These are phyloP conservation scores for Zeuzera pyrina DNA, from an alignment of 2,888 invertebrate genomes.

Conservation along the genomic window DNA sequence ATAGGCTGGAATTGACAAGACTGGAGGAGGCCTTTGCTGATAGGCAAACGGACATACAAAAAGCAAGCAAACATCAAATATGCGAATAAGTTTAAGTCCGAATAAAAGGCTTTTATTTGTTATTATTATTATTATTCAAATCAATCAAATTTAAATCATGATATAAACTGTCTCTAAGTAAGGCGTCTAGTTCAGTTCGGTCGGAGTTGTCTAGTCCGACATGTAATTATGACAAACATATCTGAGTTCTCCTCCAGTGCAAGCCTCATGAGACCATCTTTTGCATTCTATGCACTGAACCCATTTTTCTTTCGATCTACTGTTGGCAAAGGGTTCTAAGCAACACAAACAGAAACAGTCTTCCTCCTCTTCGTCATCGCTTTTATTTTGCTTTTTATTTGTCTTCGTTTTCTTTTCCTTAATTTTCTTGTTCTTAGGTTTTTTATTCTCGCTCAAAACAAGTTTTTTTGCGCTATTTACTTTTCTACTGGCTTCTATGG, in stretches of 20 bases:
- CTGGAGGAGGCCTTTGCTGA: no score
- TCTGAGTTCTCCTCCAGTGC: constrained; percentile 4
- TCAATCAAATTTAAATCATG: background rate
- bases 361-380: constrained; percentile 7
- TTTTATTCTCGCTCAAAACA: constrained; percentile 12
- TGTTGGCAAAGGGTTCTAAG: no score
- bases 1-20: no score
- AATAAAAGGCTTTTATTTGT: no score
- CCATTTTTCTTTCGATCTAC: constrained; percentile 13
- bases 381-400: constrained; percentile 7
- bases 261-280: constrained; percentile 10
- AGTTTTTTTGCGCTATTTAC: constrained; percentile 17
- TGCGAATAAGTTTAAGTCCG: no score
- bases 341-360: constrained; percentile 10
- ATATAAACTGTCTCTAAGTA: no score
- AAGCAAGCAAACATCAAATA: no score
- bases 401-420: constrained; percentile 11
- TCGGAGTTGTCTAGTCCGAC: no score
- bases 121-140: no score
- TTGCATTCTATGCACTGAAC: constrained; percentile 12
- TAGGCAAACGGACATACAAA: no score
- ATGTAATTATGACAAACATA: constrained; percentile 7
- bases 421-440: no score
- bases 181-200: background rate
- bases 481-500: constrained; percentile 18